These are phyloP conservation scores for Stenotaenia linearis DNA, from an alignment of 2,888 invertebrate species.

Conservation along the genomic window DNA sequence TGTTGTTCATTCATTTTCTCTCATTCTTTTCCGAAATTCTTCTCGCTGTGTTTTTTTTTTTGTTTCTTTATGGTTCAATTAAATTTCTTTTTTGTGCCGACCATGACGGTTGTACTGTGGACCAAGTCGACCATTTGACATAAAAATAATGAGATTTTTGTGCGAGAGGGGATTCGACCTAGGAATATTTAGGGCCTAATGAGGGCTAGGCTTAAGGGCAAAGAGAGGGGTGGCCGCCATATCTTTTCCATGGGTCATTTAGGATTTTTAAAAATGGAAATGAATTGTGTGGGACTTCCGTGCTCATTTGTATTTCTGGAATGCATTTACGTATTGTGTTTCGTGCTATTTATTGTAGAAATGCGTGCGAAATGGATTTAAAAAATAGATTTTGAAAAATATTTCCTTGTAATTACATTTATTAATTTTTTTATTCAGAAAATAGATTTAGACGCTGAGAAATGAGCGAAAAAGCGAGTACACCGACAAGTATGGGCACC, in stretches of 20 bases:
- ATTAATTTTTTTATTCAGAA: background rate
- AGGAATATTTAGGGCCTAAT: background rate
- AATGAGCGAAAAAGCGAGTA: background rate
- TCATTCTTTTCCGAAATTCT: background rate
- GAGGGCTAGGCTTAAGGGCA: conserved; percentile 14
- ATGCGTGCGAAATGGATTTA: background rate
- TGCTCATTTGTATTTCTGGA: background rate
- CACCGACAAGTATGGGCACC: background rate
- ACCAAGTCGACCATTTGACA: background rate
- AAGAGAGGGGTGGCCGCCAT: background rate
- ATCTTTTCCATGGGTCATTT: background rate
- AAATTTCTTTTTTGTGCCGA: background rate
- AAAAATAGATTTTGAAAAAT: background rate
- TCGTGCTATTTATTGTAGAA: background rate
- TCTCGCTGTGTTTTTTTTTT: background rate
- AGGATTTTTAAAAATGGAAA: background rate
- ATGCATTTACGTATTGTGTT: no score
- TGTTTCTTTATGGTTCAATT: background rate
- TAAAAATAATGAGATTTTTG: conserved; percentile 3
- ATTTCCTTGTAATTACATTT: background rate
- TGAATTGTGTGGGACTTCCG: background rate
- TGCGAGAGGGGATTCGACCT: background rate
- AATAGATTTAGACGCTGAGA: background rate
- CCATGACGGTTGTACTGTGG: background rate
- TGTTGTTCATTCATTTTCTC: background rate